Evolutionary conservation across 1,140 invertebrate species (phyloP).

Genomic region (Cydia strobilella): DNA sequence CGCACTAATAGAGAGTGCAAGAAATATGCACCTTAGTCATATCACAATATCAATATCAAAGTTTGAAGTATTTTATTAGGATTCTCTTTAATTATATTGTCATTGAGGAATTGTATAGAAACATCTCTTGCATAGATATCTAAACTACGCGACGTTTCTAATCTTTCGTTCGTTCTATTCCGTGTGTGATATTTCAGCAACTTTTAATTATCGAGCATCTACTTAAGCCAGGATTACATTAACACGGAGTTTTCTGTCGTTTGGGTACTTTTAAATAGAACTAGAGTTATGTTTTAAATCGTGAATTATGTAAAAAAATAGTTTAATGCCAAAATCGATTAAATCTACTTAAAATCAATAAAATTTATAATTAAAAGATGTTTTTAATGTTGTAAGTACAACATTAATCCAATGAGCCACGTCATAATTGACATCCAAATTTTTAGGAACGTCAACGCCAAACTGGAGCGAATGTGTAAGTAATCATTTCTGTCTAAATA

Average conservation of each 20-base stretch:
- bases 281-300: not conserved
- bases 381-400: not conserved
- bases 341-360: too few relatives aligned
- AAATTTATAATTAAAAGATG: too few relatives aligned
- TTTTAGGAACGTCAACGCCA: slow-evolving; percentile 27
- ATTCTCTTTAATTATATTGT: too few relatives aligned
- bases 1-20: too few relatives aligned
- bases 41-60: too few relatives aligned
- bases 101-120: too few relatives aligned
- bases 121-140: slow-evolving; percentile 26
- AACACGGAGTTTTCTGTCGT: slow-evolving; percentile 12
- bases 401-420: not conserved
- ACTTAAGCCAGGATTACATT: slow-evolving; percentile 27
- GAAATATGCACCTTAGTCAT: too few relatives aligned
- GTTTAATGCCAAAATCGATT: too few relatives aligned
- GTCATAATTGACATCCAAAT: slow-evolving; percentile 26
- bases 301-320: not conserved
- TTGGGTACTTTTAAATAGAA: not conserved
- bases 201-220: slow-evolving; percentile 27
- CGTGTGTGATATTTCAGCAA: slow-evolving; percentile 31
- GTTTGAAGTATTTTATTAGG: too few relatives aligned
- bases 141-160: slow-evolving; percentile 6
- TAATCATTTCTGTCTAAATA: slow-evolving; percentile 65
- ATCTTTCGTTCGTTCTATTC: slow-evolving; percentile 15
- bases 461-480: slow-evolving; percentile 47